A percentile compares a stretch with the other conserved stretches of the same genome.
Evolutionary conservation across 2,113 vertebrate genomes (phyloP).

Genomic region (Mungos mungo): DNA sequence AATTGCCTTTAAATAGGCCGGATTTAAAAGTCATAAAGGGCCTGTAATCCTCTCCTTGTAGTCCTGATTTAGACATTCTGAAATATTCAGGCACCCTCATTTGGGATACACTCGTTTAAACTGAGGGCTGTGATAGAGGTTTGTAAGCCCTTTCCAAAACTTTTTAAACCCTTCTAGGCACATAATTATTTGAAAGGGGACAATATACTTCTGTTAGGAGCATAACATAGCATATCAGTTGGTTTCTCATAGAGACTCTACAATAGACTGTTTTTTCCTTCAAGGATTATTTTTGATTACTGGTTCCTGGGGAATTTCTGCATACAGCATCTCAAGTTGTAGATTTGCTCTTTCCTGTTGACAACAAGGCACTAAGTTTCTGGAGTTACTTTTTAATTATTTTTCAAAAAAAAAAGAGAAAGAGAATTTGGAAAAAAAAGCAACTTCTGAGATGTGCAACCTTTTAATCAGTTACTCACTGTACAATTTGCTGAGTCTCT

Average conservation of each 20-base stretch:
- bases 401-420: background rate
- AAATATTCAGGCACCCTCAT: background rate
- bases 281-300: background rate
- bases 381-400: background rate
- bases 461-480: background rate
- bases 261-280: background rate
- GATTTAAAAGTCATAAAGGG: background rate
- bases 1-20: background rate
- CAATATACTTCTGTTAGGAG: background rate
- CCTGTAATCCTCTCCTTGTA: background rate
- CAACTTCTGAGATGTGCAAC: background rate
- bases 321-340: background rate
- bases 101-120: background rate
- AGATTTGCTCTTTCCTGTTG: background rate
- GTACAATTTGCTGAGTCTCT: background rate
- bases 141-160: background rate
- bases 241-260: background rate
- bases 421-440: background rate
- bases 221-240: background rate
- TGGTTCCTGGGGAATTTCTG: background rate
- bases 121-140: background rate
- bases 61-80: background rate
- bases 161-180: conserved; percentile 11
- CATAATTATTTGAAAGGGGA: conserved; percentile 4
- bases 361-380: background rate